phyloP scores from a whole-genome alignment of 2,888 invertebrate species.

The Sinodicranocentrus sp. region DNA sequence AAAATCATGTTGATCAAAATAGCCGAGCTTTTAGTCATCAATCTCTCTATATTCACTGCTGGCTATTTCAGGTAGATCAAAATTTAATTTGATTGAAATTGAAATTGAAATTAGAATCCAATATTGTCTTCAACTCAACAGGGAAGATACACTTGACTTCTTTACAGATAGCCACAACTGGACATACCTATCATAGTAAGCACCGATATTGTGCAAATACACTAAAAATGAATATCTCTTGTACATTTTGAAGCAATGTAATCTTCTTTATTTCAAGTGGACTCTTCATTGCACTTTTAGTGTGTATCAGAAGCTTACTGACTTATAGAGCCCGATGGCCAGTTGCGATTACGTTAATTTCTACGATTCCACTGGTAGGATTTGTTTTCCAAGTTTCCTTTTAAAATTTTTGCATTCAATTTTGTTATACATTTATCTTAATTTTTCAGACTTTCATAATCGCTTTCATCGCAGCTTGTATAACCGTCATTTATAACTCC shows the following conservation, averaged over 20 bases:
- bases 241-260: neutral
- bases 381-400: no score
- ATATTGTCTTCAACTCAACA: neutral
- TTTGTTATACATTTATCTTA: neutral
- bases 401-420: neutral
- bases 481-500: conserved; percentile 39
- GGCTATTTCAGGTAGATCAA: conserved; percentile 35
- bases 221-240: neutral
- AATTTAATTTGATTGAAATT: neutral
- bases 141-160: neutral
- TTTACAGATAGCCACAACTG: conserved; percentile 30
- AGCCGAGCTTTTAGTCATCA: conserved; percentile 44
- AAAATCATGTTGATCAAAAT: conserved; percentile 48
- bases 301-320: conserved; percentile 18
- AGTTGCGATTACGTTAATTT: neutral
- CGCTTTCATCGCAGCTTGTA: conserved; percentile 18
- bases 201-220: neutral
- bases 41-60: conserved; percentile 20
- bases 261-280: conserved; percentile 20
- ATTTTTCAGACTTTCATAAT: conserved; percentile 38
- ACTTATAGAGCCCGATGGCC: conserved; percentile 45
- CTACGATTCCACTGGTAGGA: conserved; percentile 38
- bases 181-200: conserved; percentile 47
- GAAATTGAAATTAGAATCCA: neutral
- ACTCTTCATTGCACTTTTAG: conserved; percentile 23